Conservation (phyloP, 2,888 invertebrate genomes). For the Dendrolimus houi region DNA sequence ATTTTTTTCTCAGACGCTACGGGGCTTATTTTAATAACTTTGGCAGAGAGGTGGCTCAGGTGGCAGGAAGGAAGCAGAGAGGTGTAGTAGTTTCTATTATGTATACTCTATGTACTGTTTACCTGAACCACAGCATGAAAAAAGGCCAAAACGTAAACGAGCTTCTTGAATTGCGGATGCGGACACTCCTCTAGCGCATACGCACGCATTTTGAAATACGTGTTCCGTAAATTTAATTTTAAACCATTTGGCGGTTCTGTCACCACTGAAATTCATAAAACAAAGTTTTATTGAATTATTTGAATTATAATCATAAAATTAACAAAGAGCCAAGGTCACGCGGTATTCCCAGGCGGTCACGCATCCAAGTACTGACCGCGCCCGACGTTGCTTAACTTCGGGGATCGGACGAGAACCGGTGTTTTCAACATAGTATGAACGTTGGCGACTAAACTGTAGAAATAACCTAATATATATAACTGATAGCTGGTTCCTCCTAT, state of each 20-base stretch:
- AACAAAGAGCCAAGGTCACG: slow-evolving; percentile 45
- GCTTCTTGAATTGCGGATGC: slow-evolving; percentile 86
- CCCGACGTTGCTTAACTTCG: slow-evolving; percentile 62
- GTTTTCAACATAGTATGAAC: slow-evolving; percentile 41
- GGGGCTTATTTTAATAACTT: no score
- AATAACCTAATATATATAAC: no score
- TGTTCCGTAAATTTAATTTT: slow-evolving; percentile 91
- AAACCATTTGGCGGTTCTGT: slow-evolving; percentile 95
- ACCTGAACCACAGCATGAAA: slow-evolving; percentile 95
- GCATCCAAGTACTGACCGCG: slow-evolving; percentile 63
- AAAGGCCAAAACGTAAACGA: slow-evolving; percentile 92
- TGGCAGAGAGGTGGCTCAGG: no score
- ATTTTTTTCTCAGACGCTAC: no score
- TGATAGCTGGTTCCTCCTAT: no score
- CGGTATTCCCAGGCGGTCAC: slow-evolving; percentile 60
- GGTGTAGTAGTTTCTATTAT: not conserved
- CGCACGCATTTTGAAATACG: slow-evolving; percentile 90
- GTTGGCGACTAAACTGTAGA: slow-evolving; percentile 9
- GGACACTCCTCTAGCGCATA: slow-evolving; percentile 83
- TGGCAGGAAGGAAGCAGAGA: no score
- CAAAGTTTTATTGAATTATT: not conserved
- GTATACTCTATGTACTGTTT: not conserved
- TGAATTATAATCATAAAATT: not conserved
- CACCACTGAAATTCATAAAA: slow-evolving; percentile 78
- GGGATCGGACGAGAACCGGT: slow-evolving; percentile 64